phyloP scores from a whole-genome alignment of 1,140 invertebrate species.

The Drosophila tropicalis region DNA sequence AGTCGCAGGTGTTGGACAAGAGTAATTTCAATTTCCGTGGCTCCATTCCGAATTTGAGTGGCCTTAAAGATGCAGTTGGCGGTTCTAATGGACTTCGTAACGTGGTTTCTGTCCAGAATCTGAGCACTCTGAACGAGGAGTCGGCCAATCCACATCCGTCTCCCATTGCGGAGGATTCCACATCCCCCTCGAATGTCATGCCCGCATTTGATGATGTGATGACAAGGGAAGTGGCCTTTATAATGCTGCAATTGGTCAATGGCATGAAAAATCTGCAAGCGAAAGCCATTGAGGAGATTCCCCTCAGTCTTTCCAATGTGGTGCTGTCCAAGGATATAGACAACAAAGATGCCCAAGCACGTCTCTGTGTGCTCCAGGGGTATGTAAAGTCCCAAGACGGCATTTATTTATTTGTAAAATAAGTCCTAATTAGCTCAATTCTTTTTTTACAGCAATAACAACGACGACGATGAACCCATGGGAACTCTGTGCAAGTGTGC shows the following conservation, averaged over 20 bases:
- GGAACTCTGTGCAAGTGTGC: slow-evolving; percentile 92
- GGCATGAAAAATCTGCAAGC: slow-evolving; percentile 92
- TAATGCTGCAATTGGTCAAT: slow-evolving; percentile 91
- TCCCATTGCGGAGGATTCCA: slow-evolving; percentile 48
- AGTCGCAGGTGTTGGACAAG: slow-evolving; percentile 83
- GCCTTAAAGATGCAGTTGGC: slow-evolving; percentile 45
- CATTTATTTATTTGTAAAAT: too few relatives aligned
- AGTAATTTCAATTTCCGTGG: slow-evolving; percentile 81
- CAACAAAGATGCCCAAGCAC: slow-evolving; percentile 85
- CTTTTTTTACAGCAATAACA: slow-evolving; percentile 73
- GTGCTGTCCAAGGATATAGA: slow-evolving; percentile 84
- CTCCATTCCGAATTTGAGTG: slow-evolving; percentile 75
- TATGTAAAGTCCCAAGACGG: slow-evolving; percentile 71
- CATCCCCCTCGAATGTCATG: slow-evolving; percentile 52
- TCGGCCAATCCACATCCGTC: slow-evolving; percentile 29
- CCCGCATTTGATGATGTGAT: slow-evolving; percentile 81
- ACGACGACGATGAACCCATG: slow-evolving; percentile 85
- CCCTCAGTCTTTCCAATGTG: slow-evolving; percentile 86
- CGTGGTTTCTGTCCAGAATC: slow-evolving; percentile 78
- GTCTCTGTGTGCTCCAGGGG: slow-evolving; percentile 90
- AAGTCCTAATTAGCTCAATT: not conserved
- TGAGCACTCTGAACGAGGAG: slow-evolving; percentile 76
- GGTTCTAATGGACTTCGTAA: slow-evolving; percentile 59
- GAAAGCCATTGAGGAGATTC: slow-evolving; percentile 91
- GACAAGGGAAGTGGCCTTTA: slow-evolving; percentile 86